Conservation (phyloP, 2,888 invertebrate species). For the Caenorhabditis wallacei region DNA sequence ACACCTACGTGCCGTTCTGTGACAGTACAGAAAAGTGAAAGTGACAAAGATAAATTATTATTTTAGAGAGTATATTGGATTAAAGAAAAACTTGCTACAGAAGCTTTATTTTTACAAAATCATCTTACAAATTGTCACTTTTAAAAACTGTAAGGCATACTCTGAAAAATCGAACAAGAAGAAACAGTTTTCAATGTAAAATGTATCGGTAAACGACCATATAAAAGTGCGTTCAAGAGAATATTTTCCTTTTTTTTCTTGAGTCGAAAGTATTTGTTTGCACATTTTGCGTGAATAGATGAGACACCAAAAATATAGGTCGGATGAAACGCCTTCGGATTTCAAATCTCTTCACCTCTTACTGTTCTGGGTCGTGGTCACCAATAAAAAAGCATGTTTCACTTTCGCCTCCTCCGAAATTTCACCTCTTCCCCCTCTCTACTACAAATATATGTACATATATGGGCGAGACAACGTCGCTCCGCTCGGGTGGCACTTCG, state of each 20-base stretch:
- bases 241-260: not conserved
- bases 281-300: slow-evolving; percentile 44
- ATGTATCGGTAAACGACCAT: slow-evolving; percentile 7
- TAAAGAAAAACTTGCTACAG: too few species aligned
- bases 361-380: slow-evolving; percentile 61
- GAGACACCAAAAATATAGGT: slow-evolving; percentile 54
- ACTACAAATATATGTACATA: slow-evolving; percentile 47
- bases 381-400: slow-evolving; percentile 62
- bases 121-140: too few species aligned
- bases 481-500: slow-evolving; percentile 42
- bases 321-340: slow-evolving; percentile 62
- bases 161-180: not conserved
- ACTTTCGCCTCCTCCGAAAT: slow-evolving; percentile 56
- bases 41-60: not conserved
- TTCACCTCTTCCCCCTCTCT: slow-evolving; percentile 36
- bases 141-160: not conserved
- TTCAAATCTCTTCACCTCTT: slow-evolving; percentile 60
- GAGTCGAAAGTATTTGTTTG: slow-evolving; percentile 41
- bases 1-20: slow-evolving; percentile 6
- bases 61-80: too few species aligned
- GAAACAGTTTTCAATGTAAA: slow-evolving; percentile 9
- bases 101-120: too few species aligned
- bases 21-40: not conserved
- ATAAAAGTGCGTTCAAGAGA: slow-evolving; percentile 24
- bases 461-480: slow-evolving; percentile 21